Base-by-base conservation (phyloP, 2,797 vertebrate genomes). In the Streptopelia turtur region DNA sequence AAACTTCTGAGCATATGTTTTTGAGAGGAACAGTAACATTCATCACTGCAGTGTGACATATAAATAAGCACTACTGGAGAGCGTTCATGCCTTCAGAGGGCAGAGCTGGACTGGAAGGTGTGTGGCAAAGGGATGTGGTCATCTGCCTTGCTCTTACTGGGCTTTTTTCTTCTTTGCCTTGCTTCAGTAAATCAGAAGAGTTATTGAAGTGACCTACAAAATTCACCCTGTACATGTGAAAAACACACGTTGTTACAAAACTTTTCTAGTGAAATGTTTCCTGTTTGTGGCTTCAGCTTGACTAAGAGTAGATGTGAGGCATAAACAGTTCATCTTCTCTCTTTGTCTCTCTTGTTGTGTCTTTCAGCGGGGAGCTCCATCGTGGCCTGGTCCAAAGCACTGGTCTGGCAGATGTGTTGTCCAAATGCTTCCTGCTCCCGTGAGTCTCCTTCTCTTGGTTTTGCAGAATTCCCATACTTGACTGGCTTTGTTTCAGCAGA, bases 1-100 rank as follows among this genome's bases (percentile, higher is more conserved):
- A 98, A 97, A 98, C 97, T 97, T 97, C 65, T 30, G 91, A 93
- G 69, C 97, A 96, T 96, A 78, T 96, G 88, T 97, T 94, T 95
- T 83, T 80, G 95, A 83, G 94, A 94, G 93, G 91, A 78, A 41
- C 91, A 79, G 63, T 65, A 41, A 93, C 96, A 97, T 97, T 88
- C 96, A 95, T 98, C 98, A 97, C 74, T 37, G 39, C 22, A 27
- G 3, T 2, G 5, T 92, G 96, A 96, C 96, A 92, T 88, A 90
- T 68, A 84, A 71, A 93, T 94, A 93, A 95, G 77, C 94, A 95
- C 84, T 21, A 23, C 24, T 96, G 94, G 90, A 78, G 85, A 95
- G 80, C 2, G 30, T 72, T 57, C 55, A 17, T 33, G 11, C 60
- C 96, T 91, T 96, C 93, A 68, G 94, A 95, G 95, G 94, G 83